Conservation (phyloP, 2,797 vertebrate species). For the Gymnodraco acuticeps region DNA sequence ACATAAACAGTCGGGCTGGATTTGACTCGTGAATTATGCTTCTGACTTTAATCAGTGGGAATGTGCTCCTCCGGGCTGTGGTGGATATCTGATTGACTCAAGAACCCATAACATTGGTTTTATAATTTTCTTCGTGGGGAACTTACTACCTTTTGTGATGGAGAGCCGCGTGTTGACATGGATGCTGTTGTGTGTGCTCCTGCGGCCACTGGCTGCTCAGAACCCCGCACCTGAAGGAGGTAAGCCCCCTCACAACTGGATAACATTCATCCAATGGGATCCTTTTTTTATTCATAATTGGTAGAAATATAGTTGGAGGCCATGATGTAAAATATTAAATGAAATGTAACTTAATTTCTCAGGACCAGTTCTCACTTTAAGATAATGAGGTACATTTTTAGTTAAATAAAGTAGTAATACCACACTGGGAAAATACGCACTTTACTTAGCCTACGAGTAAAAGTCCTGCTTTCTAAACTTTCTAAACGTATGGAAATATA, state of each 20-base stretch:
- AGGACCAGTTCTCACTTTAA: background rate
- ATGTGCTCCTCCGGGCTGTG: conserved; percentile 54
- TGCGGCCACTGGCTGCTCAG: conserved; percentile 62
- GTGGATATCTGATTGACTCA: conserved; percentile 50
- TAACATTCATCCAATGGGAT: background rate
- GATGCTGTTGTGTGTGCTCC: conserved; percentile 66
- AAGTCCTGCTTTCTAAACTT: too few species aligned
- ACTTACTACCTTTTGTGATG: conserved; percentile 57
- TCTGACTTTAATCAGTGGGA: conserved; percentile 35
- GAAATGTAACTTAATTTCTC: background rate
- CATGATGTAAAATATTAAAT: background rate
- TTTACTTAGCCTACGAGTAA: too few species aligned
- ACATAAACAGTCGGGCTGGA: conserved; percentile 12
- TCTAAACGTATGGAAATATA: too few species aligned
- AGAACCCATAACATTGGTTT: conserved; percentile 13
- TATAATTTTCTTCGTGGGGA: conserved; percentile 21
- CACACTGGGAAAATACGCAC: too few species aligned
- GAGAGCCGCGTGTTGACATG: conserved; percentile 62
- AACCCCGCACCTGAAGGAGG: conserved; percentile 78
- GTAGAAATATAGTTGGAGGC: background rate
- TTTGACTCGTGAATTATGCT: conserved; percentile 23
- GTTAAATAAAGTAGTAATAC: too few species aligned
- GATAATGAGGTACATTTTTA: background rate
- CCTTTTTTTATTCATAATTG: background rate
- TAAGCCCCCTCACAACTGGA: conserved; percentile 60